Conservation (phyloP, 2,113 vertebrate genomes). For the Boulengeromyrus knoepffleri region DNA sequence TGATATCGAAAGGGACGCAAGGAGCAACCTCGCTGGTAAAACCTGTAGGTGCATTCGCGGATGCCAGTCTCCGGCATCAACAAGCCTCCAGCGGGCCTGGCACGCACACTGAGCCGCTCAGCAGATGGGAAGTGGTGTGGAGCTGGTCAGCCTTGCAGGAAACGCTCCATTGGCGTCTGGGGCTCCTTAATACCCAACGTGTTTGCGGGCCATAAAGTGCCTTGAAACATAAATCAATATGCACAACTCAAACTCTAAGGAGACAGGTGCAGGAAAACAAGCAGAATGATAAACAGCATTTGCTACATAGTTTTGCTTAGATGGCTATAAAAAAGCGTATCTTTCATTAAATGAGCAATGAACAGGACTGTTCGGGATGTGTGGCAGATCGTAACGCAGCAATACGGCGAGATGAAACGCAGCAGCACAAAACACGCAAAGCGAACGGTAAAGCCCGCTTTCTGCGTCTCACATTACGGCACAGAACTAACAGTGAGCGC, state of each 20-base stretch:
- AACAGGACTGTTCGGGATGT: neutral
- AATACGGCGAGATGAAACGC: neutral
- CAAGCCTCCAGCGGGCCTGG: neutral
- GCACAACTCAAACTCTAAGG: neutral
- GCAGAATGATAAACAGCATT: neutral
- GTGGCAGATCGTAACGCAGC: neutral
- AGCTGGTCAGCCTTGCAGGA: neutral
- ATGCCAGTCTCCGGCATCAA: neutral
- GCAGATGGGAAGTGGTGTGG: neutral
- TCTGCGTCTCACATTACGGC: neutral
- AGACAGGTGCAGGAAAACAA: neutral
- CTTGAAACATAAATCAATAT: neutral
- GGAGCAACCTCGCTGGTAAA: neutral
- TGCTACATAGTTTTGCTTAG: neutral
- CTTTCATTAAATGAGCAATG: neutral
- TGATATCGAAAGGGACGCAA: neutral
- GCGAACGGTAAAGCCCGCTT: neutral
- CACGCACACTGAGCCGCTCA: neutral
- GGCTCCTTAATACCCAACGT: neutral
- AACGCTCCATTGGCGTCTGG: neutral
- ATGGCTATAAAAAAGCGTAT: neutral
- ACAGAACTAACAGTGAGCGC: neutral
- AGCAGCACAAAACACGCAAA: neutral
- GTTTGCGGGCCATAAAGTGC: neutral
- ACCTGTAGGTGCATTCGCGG: neutral